Base-by-base conservation (phyloP, 2,113 vertebrate genomes). In the Pundamilia nyererei region DNA sequence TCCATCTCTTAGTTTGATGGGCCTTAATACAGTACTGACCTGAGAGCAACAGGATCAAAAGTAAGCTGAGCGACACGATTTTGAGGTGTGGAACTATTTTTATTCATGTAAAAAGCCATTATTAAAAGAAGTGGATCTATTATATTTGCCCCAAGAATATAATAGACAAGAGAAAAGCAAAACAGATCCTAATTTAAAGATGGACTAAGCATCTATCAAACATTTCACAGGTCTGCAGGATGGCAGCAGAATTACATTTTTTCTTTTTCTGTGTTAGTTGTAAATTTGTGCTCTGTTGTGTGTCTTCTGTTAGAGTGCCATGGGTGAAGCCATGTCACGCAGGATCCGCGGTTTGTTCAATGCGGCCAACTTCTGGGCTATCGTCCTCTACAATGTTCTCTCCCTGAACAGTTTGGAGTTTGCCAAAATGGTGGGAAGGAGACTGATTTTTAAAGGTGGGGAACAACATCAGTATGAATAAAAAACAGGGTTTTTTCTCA, bases 381-480 rank as follows among this genome's bases (percentile, higher is more conserved):
- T 99, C 1, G 58, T 99, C 91, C 97, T 99, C 91, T 99, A 98
- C 96, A 99, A 99, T 38, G 91, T 99, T 10, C 97, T 98, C 11
- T 96, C 98, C 81, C 97, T 99, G 60, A 99, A 98, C 96, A 99
- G 97, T 89, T 94, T 98, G 54, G 97, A 98, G n/a, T 99, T 99
- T 87, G 98, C 98, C 0, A 94, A 98, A 89, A 90, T 99, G 88
- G 98, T 99, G 7, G 95, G 97, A 83, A 97, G 95, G 88, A 97
- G 98, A 55, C 96, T 99, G 58, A 94, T 99, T 1, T 93, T 96
- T 84, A 96, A 95, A 95, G 97, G 97, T 97, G 62, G 55, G 90
- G 11, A 47, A 82, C 33, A 80, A 65, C 29, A 62, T 17, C 13
- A 54, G 29, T 26, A 49, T 14, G 40, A 24, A 42, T 14, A 6